Evolutionary conservation across 2,888 invertebrate species (phyloP).

Genomic region (Chrysomela aeneicollis): DNA sequence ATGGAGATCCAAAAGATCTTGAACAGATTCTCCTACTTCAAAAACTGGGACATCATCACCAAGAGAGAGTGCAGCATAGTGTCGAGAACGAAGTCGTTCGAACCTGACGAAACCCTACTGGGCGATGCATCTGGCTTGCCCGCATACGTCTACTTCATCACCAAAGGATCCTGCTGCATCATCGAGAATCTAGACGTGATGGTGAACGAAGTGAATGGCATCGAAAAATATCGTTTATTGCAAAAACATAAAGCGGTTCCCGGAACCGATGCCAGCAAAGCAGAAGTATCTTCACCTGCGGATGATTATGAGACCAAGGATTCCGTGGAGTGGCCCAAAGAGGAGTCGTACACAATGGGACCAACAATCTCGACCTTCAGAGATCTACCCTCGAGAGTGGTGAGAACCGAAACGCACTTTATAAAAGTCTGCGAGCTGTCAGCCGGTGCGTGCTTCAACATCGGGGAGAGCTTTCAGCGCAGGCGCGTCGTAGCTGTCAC

Average conservation of each 20-base stretch:
- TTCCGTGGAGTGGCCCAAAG: too few species aligned
- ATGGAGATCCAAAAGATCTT: conserved; percentile 68
- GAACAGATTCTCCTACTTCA: conserved; percentile 71
- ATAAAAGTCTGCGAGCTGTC: conserved; percentile 65
- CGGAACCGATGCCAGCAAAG: too few species aligned
- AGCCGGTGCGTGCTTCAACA: conserved; percentile 72
- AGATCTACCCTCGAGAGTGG: background rate
- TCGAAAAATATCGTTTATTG: conserved; percentile 20
- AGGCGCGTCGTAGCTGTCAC: conserved; percentile 73
- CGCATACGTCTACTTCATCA: conserved; percentile 63
- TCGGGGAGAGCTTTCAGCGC: conserved; percentile 72
- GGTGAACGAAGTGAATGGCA: conserved; percentile 16
- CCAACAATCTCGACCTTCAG: too few species aligned
- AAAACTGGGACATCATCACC: conserved; percentile 67
- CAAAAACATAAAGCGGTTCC: too few species aligned
- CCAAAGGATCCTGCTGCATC: conserved; percentile 68
- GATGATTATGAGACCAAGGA: too few species aligned
- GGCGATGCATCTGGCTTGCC: conserved; percentile 64
- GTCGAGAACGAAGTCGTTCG: conserved; percentile 67
- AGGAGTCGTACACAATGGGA: too few species aligned
- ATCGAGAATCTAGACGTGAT: conserved; percentile 64
- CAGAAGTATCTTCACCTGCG: too few species aligned
- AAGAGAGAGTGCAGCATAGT: conserved; percentile 73
- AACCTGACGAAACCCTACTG: conserved; percentile 65
- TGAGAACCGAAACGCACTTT: conserved; percentile 20